phyloP scores from a whole-genome alignment of 2,113 vertebrate species.

The Sylvilagus bachmani region DNA sequence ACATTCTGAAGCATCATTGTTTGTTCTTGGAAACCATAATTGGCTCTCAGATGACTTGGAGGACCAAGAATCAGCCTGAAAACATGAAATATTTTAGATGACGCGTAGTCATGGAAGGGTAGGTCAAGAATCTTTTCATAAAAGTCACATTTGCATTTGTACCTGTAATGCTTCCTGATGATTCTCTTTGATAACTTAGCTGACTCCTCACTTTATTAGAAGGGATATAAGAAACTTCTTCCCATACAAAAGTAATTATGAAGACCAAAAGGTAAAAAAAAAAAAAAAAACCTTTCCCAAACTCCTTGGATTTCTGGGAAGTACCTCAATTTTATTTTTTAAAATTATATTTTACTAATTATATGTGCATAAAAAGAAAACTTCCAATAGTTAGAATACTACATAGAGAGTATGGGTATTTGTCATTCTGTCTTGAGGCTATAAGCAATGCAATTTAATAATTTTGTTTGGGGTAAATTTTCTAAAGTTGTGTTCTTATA shows the following conservation, averaged over 20 bases:
- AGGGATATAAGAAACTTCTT: not conserved
- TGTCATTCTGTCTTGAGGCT: not conserved
- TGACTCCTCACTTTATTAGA: not conserved
- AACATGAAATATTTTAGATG: not conserved
- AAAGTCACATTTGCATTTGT: not conserved
- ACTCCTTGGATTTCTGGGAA: constrained; percentile 23
- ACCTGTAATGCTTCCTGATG: not conserved
- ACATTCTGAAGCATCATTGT: not conserved
- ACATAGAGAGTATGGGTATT: not conserved
- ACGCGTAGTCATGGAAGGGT: not conserved
- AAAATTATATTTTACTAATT: not conserved
- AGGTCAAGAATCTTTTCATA: not conserved
- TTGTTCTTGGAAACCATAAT: constrained; percentile 54
- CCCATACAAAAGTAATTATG: not conserved
- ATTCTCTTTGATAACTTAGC: not conserved
- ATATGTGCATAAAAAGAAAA: constrained; percentile 26
- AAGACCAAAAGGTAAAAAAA: constrained; percentile 9
- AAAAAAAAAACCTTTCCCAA: not conserved
- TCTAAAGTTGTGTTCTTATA: not conserved
- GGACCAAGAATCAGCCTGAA: not conserved
- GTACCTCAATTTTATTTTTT: constrained; percentile 22
- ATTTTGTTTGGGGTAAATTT: constrained; percentile 25
- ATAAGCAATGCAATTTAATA: not conserved
- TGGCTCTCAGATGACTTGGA: constrained; percentile 32
- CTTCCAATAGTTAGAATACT: not conserved